A percentile compares a stretch with the other conserved stretches of the same genome.
phyloP scores from a whole-genome alignment of 2,888 invertebrate genomes.

The Sminthurinus aureus region DNA sequence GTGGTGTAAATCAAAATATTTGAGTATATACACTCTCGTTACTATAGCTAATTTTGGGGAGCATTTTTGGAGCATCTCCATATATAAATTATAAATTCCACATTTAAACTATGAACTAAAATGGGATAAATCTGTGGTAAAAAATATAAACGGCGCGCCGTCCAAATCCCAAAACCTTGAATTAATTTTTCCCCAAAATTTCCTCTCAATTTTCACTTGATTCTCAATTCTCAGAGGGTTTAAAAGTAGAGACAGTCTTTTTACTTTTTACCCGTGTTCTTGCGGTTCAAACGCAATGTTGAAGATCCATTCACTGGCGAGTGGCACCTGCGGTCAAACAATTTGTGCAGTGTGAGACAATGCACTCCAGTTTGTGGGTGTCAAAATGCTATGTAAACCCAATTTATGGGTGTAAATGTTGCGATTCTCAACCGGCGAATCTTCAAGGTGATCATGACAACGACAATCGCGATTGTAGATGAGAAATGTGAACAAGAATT shows the following conservation, averaged over 20 bases:
- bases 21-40: no score
- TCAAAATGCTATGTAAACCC: slow-evolving; percentile 60
- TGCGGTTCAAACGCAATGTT: slow-evolving; percentile 40
- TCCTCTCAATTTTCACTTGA: no score
- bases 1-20: no score
- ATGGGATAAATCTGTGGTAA: background rate
- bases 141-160: no score
- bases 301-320: slow-evolving; percentile 83
- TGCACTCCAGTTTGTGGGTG: slow-evolving; percentile 62
- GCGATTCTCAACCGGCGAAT: background rate
- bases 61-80: no score
- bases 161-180: no score
- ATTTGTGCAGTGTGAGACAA: slow-evolving; percentile 60
- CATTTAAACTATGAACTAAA: background rate
- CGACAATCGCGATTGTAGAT: slow-evolving; percentile 16
- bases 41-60: no score
- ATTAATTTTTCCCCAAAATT: no score
- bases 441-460: background rate
- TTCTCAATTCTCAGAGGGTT: background rate
- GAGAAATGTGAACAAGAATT: background rate
- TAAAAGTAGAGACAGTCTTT: slow-evolving; percentile 2
- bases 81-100: no score
- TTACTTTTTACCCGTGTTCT: slow-evolving; percentile 29
- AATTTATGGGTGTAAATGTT: slow-evolving; percentile 30
- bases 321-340: slow-evolving; percentile 60